A percentile compares a stretch with the other conserved stretches of the same genome.
These are phyloP conservation scores for Nautilus pompilius DNA, from an alignment of 1,140 invertebrate genomes.

Conservation along the genomic window DNA sequence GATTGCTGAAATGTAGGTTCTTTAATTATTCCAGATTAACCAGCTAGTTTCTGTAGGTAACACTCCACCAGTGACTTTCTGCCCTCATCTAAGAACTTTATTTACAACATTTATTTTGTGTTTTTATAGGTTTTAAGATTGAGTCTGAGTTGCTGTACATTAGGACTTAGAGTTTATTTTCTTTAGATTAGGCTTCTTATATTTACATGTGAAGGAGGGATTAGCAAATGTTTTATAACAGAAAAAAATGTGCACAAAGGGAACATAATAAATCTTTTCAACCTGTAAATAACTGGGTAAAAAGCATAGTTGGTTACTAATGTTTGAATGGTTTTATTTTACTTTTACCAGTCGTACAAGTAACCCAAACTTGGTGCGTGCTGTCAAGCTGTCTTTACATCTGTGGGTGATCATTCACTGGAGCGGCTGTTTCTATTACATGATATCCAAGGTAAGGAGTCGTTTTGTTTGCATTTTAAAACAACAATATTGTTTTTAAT, in stretches of 20 bases:
- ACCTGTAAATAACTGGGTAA: conserved; percentile 1
- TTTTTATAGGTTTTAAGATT: no score
- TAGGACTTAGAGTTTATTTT: background rate
- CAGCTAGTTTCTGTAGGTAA: no score
- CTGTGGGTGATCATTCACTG: conserved; percentile 89
- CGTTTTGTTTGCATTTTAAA: background rate
- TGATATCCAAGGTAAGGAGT: conserved; percentile 80
- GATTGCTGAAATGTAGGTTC: no score
- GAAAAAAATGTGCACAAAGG: background rate
- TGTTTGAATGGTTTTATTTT: conserved; percentile 64
- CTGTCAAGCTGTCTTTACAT: conserved; percentile 89
- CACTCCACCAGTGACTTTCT: no score
- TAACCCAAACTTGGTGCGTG: conserved; percentile 90
- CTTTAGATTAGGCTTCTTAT: background rate
- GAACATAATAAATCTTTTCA: background rate
- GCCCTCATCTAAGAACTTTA: no score
- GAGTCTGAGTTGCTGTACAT: background rate
- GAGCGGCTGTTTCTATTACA: conserved; percentile 95
- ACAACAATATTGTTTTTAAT: background rate
- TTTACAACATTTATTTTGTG: no score
- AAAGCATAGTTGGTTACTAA: background rate
- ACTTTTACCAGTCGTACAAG: conserved; percentile 86
- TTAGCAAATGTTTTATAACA: background rate
- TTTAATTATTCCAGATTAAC: no score
- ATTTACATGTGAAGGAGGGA: background rate